Percentiles rank a stretch among this genome's conserved stretches.
Conservation (phyloP, 2,797 vertebrate genomes). For the Crax fasciolata region DNA sequence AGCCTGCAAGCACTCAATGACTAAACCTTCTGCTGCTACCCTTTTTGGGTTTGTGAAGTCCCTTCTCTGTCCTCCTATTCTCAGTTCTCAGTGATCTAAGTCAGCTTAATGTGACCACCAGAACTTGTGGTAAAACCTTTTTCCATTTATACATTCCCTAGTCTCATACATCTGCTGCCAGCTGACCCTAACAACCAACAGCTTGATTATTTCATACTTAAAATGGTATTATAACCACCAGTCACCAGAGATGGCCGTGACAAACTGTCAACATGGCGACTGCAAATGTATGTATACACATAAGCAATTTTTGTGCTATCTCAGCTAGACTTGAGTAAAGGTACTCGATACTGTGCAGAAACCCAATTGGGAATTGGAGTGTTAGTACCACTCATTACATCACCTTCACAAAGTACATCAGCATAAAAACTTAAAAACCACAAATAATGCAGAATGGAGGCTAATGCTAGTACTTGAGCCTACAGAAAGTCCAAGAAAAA, state of each 20-base stretch:
- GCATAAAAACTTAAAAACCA: background rate
- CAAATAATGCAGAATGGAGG: background rate
- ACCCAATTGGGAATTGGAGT: background rate
- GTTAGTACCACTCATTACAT: background rate
- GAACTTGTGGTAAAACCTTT: background rate
- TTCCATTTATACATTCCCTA: background rate
- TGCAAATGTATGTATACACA: background rate
- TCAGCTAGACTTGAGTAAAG: background rate
- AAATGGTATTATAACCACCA: background rate
- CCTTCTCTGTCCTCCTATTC: background rate
- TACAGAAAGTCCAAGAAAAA: background rate
- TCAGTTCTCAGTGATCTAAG: accelerated
- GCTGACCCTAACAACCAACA: background rate
- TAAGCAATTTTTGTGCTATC: background rate
- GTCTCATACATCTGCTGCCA: background rate
- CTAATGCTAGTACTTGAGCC: background rate
- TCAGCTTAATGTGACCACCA: background rate
- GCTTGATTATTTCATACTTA: background rate
- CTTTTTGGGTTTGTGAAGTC: background rate
- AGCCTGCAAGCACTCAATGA: background rate
- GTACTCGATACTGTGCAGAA: background rate
- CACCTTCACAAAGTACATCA: background rate
- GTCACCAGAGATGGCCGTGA: background rate
- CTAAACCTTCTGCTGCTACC: background rate
- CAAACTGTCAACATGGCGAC: background rate